These are phyloP conservation scores for Tachina fera DNA, from an alignment of 2,888 invertebrate species.

Conservation along the genomic window DNA sequence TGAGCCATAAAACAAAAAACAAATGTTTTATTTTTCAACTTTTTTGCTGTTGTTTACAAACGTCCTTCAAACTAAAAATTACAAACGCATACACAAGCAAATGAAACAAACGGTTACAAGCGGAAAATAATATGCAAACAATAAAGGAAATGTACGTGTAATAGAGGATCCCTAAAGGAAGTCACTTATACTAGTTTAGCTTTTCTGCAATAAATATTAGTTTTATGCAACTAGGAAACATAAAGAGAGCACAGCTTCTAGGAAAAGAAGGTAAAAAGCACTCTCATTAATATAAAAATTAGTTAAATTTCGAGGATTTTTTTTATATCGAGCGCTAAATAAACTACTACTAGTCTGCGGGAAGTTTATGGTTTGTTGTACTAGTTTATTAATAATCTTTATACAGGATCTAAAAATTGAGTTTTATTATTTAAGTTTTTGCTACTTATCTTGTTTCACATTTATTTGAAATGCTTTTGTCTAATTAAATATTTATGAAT, in stretches of 20 bases:
- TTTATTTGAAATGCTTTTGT: constrained; percentile 21
- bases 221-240: constrained; percentile 33
- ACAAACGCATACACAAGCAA: constrained; percentile 17
- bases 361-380: background rate
- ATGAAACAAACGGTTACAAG: constrained; percentile 50
- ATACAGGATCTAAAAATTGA: background rate
- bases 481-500: constrained; percentile 55
- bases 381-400: constrained; percentile 1
- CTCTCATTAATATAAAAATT: background rate
- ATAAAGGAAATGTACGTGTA: constrained; percentile 60
- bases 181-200: constrained; percentile 36
- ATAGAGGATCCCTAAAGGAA: constrained; percentile 67
- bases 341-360: background rate
- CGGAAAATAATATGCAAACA: constrained; percentile 67
- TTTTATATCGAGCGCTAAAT: background rate
- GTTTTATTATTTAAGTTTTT: background rate
- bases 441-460: background rate
- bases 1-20: constrained; percentile 35
- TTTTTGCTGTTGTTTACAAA: constrained; percentile 20
- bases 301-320: constrained; percentile 2
- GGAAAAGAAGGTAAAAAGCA: background rate
- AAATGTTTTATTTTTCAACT: background rate
- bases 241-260: background rate
- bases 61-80: constrained; percentile 47
- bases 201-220: constrained; percentile 33